A percentile compares a stretch with the other conserved stretches of the same genome.
phyloP scores from a whole-genome alignment of 1,140 invertebrate species.

The Diuraphis noxia region DNA sequence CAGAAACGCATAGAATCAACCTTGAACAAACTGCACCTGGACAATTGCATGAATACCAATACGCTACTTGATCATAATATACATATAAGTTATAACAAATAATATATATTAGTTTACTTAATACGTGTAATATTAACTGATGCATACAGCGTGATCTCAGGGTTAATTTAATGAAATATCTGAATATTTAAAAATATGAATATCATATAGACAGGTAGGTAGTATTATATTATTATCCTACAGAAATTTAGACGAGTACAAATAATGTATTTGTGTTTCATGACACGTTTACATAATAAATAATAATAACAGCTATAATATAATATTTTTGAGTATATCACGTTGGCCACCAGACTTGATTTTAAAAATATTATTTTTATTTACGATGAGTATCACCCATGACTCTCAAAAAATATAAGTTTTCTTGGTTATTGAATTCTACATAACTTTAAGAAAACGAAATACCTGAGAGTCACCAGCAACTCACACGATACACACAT shows the following conservation, averaged over 20 bases:
- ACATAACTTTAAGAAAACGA: too few relatives aligned
- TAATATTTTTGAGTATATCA: background rate
- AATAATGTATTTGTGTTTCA: background rate
- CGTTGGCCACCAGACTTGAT: too few relatives aligned
- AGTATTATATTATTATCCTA: background rate
- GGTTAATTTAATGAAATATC: constrained; percentile 22
- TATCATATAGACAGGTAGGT: background rate
- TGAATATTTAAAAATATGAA: background rate
- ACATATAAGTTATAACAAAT: background rate
- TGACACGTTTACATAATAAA: background rate
- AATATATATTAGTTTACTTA: background rate
- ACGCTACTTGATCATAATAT: background rate
- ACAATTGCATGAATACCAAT: constrained; percentile 28
- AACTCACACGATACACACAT: too few relatives aligned
- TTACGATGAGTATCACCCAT: too few relatives aligned
- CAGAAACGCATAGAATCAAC: constrained; percentile 36
- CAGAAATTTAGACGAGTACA: background rate
- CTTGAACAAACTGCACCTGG: constrained; percentile 42
- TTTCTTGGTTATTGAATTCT: too few relatives aligned
- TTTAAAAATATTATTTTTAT: too few relatives aligned
- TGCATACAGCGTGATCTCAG: background rate
- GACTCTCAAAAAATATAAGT: too few relatives aligned
- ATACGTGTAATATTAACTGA: background rate
- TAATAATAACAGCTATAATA: background rate
- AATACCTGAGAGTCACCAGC: too few relatives aligned